phyloP scores from a whole-genome alignment of 37 sponge, comb jelly and placozoan genomes.

The Cliona cf. orientalis region DNA sequence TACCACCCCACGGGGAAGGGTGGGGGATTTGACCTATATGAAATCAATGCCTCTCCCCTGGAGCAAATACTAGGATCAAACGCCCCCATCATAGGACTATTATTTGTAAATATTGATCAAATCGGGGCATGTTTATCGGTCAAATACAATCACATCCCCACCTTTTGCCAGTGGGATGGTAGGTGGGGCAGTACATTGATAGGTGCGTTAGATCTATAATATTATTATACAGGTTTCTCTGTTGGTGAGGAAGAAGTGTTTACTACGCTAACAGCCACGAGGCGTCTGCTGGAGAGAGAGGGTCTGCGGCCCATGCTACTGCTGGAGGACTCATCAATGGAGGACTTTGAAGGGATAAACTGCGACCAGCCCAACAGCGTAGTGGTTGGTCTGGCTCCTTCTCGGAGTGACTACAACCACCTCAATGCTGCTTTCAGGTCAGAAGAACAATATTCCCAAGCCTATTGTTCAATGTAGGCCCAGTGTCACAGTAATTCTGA shows the following conservation, averaged over 20 bases:
- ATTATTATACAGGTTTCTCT: slow-evolving; percentile 26
- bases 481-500: too few species aligned
- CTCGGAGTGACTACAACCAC: slow-evolving; percentile 28
- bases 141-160: too few species aligned
- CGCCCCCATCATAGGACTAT: too few species aligned
- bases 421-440: slow-evolving; percentile 79
- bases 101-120: neutral
- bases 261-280: slow-evolving; percentile 63
- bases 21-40: too few species aligned
- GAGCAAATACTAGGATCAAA: too few species aligned
- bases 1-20: too few species aligned
- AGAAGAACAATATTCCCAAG: neutral
- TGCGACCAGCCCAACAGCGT: slow-evolving; percentile 45
- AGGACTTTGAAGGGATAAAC: slow-evolving; percentile 62
- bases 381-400: slow-evolving; percentile 75
- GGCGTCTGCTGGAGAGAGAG: slow-evolving; percentile 25
- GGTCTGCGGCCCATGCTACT: slow-evolving; percentile 51
- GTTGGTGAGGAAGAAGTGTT: slow-evolving; percentile 56
- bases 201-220: too few species aligned
- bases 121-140: too few species aligned
- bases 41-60: too few species aligned
- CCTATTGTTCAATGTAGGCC: too few species aligned
- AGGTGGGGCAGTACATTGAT: too few species aligned
- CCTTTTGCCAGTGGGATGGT: too few species aligned
- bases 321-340: slow-evolving; percentile 47